phyloP scores from a whole-genome alignment of 2,888 invertebrate species.

The Mylabris sibirica region DNA sequence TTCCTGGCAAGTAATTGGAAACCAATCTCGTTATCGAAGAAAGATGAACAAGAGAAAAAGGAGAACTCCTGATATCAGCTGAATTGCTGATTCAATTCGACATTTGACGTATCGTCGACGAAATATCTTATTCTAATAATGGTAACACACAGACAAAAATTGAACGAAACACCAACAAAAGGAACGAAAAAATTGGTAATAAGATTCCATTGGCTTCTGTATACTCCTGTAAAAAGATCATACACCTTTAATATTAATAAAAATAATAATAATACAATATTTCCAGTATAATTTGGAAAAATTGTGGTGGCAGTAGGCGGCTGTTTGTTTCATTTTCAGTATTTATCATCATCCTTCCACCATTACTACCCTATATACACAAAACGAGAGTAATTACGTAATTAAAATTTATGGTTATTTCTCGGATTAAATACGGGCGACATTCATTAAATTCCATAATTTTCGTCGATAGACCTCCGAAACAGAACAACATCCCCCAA shows the following conservation, averaged over 20 bases:
- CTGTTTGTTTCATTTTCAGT: background rate
- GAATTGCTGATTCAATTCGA: constrained; percentile 13
- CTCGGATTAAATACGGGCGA: constrained; percentile 12
- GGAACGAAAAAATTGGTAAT: background rate
- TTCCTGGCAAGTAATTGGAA: constrained; percentile 33
- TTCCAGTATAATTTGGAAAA: background rate
- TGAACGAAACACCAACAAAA: constrained; percentile 7
- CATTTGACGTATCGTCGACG: constrained; percentile 1
- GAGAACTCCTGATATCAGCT: constrained; percentile 1
- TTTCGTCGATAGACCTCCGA: constrained; percentile 4
- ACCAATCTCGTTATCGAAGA: constrained; percentile 30
- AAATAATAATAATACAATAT: background rate
- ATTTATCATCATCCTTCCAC: constrained; percentile 4
- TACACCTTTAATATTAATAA: background rate
- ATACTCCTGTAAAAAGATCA: background rate
- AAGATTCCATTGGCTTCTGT: background rate
- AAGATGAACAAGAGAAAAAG: constrained; percentile 1
- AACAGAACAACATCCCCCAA: constrained; percentile 6
- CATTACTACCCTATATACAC: background rate
- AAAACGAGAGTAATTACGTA: constrained; percentile 12
- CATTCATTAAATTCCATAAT: constrained; percentile 11
- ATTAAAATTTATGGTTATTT: constrained; percentile 15
- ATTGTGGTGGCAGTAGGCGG: background rate
- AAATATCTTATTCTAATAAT: constrained; percentile 9
- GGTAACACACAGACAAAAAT: background rate